Evolutionary conservation across 1,140 invertebrate species (phyloP), one percentile per base, ranked within the genome.

Genomic region (Notospermus geniculatus): DNA sequence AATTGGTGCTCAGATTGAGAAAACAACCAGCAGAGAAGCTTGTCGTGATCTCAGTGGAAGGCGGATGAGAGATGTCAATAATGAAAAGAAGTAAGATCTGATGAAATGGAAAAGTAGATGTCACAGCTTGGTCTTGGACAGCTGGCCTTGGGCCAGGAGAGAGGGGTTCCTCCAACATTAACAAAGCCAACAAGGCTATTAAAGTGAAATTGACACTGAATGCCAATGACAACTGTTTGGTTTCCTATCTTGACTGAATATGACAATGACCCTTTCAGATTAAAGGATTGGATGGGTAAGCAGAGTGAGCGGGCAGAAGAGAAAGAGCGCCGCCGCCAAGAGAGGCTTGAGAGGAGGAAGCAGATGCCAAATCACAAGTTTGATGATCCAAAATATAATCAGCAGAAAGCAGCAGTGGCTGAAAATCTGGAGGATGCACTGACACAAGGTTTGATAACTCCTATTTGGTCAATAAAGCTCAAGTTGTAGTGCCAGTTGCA

Each of bases 1-100:
- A 0, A 97, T 98, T 82, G 95, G 95, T 17, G 94, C 94, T 1
- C 95, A 98, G 83, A 98, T 98, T 62, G 94, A 98, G 73, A 98
- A 98, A 83, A 97, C 95, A 13, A 98, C 94, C 5, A 98, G 98
- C 73, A 83, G 93, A 46, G 94, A 98, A 83, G 95, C 95, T n/a
- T 98, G 95, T 74, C 82, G 95, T 62, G 95, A 98, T 82, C 82
- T 98, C 2, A 97, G 93, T 82, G 95, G 96, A 0, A 85, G 95
- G 30, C 84, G 95, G 45, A 82, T 98, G 68, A 84, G 95, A 30
- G 95, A 98, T 80, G 95, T 98, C 0, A 97, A 98, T 75, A 94
- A 97, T 85, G 95, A 98, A 78, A 93, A 97, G 81, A 85, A 92
- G 67, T 85, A 73, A 65, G 70, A 58, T 53, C 25, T 7, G 15